Evolutionary conservation across 2,113 vertebrate species (phyloP).

Genomic region (Noctilio leporinus): DNA sequence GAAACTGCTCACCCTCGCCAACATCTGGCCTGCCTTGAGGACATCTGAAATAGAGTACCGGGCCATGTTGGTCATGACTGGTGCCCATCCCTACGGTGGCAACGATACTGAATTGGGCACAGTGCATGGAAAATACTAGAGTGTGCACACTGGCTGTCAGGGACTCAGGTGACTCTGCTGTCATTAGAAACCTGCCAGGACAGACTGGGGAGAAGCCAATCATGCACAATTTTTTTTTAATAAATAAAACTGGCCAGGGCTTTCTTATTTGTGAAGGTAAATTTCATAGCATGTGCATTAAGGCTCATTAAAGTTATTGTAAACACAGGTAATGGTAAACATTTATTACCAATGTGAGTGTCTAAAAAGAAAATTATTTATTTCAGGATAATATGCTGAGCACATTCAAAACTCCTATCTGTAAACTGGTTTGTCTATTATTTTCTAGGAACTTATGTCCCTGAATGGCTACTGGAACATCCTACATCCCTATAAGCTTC

Average conservation of each 20-base stretch:
- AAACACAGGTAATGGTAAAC: not conserved
- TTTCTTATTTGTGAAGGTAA: not conserved
- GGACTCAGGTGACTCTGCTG: not conserved
- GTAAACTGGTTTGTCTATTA: not conserved
- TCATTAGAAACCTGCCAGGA: not conserved
- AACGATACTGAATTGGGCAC: not conserved
- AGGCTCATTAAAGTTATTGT: not conserved
- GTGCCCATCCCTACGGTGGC: not conserved
- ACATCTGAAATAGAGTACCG: not conserved
- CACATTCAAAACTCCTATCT: not conserved
- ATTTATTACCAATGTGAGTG: not conserved
- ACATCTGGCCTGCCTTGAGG: not conserved
- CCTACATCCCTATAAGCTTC: not conserved
- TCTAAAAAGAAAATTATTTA: slow-evolving; percentile 24
- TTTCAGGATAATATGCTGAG: not conserved
- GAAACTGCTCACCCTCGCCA: not conserved
- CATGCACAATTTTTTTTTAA: not conserved
- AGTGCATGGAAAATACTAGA: not conserved
- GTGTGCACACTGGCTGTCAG: not conserved
- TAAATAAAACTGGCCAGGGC: not conserved
- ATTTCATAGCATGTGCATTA: not conserved
- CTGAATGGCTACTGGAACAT: not conserved
- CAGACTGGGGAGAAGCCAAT: not conserved
- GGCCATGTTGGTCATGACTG: not conserved
- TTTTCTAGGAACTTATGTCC: slow-evolving; percentile 25